Evolutionary conservation across 2,113 vertebrate genomes (phyloP).

Genomic region (Pavo muticus): DNA sequence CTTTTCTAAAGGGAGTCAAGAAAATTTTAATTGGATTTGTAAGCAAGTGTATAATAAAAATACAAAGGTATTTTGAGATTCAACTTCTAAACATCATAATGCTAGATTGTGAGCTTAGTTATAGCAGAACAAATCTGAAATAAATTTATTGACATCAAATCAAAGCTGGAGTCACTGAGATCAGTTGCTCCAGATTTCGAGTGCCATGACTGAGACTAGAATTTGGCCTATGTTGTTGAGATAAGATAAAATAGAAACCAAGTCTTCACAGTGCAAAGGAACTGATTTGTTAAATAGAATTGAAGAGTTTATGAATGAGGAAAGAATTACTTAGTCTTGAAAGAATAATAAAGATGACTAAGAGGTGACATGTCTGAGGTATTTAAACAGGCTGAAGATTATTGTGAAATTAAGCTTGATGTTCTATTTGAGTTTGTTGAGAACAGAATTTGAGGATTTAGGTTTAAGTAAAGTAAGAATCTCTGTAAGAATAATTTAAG

Average conservation of each 20-base stretch:
- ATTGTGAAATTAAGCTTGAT: constrained; percentile 68
- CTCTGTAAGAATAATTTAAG: constrained; percentile 48
- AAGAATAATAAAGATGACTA: constrained; percentile 65
- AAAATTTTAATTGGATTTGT: not conserved
- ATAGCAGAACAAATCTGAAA: not conserved
- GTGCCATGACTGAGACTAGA: not conserved
- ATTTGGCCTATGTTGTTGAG: not conserved
- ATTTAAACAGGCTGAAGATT: constrained; percentile 53
- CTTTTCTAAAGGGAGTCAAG: not conserved
- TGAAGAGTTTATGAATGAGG: constrained; percentile 28
- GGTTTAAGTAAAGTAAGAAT: constrained; percentile 61
- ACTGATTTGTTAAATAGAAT: constrained; percentile 21
- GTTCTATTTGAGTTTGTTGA: constrained; percentile 50
- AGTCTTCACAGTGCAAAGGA: not conserved
- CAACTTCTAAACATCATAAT: not conserved
- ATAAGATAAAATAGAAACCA: constrained; percentile 4
- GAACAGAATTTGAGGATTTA: constrained; percentile 51
- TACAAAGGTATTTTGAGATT: not conserved
- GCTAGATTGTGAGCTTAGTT: not conserved
- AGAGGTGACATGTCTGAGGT: constrained; percentile 28
- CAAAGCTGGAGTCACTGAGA: not conserved
- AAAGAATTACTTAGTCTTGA: constrained; percentile 12
- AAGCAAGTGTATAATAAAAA: not conserved
- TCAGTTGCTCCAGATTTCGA: not conserved
- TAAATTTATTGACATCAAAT: constrained; percentile 14